Evolutionary conservation across 2,797 vertebrate genomes (phyloP).

Genomic region (Sciurus carolinensis): DNA sequence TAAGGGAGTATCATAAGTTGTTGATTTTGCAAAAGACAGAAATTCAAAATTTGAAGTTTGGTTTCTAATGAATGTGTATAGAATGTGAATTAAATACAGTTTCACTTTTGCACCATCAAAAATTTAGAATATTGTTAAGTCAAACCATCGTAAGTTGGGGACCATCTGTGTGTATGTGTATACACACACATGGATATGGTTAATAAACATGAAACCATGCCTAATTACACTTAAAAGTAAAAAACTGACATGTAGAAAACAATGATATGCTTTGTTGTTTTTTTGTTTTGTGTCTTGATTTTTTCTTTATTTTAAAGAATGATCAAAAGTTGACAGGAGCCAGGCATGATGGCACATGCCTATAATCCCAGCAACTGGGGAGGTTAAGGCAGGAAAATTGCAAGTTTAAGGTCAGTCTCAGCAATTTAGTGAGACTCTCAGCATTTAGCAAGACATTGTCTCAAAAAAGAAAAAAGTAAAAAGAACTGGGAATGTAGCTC

Average conservation of each 20-base stretch:
- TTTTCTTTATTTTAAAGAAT: not conserved
- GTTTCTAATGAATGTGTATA: not conserved
- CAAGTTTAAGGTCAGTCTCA: too few species aligned
- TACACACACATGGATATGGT: not conserved
- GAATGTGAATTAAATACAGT: not conserved
- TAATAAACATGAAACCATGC: not conserved
- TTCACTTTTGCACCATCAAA: not conserved
- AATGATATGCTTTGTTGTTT: not conserved
- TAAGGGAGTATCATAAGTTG: not conserved
- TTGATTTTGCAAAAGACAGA: not conserved
- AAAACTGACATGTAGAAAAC: not conserved
- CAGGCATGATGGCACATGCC: too few species aligned
- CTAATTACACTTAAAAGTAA: not conserved
- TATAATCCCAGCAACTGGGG: too few species aligned
- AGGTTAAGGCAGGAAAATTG: too few species aligned
- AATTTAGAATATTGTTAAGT: not conserved
- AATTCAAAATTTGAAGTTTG: not conserved
- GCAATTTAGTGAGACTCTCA: too few species aligned
- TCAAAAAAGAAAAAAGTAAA: too few species aligned
- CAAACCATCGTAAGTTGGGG: not conserved
- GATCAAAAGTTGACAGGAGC: too few species aligned
- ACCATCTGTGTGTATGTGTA: too few species aligned
- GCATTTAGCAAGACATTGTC: too few species aligned
- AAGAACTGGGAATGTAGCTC: too few species aligned
- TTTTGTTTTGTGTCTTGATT: not conserved